Conservation (phyloP, 2,113 vertebrate species). For the Peromyscus leucopus region DNA sequence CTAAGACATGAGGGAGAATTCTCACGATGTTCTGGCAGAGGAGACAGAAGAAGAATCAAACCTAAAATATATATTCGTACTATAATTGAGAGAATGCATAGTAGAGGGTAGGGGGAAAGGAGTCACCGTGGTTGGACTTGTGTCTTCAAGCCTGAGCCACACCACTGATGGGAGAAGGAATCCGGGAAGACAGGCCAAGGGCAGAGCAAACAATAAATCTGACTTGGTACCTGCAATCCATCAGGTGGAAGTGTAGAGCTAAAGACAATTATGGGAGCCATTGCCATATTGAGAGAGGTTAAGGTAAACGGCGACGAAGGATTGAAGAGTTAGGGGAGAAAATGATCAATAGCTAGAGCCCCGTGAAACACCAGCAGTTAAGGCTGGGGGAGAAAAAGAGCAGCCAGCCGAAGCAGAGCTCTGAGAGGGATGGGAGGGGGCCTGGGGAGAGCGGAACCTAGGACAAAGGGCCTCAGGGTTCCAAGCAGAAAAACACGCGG, state of each 20-base stretch:
- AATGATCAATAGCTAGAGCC: neutral
- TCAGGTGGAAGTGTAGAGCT: neutral
- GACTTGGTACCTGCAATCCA: neutral
- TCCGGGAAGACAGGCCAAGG: neutral
- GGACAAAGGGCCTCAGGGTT: neutral
- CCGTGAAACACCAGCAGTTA: neutral
- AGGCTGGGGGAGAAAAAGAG: neutral
- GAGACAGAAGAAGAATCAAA: neutral
- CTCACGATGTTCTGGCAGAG: neutral
- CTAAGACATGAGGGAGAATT: neutral
- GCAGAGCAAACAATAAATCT: neutral
- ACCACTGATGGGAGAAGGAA: neutral
- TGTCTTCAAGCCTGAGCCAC: neutral
- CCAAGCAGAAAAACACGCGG: neutral
- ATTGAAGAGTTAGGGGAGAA: neutral
- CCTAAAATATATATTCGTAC: neutral
- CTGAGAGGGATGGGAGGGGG: neutral
- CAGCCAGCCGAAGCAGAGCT: neutral
- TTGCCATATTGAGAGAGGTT: neutral
- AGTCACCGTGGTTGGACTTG: neutral
- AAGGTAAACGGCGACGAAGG: neutral
- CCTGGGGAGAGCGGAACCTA: fast-evolving
- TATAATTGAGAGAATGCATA: neutral
- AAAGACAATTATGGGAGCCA: neutral
- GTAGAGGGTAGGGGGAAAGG: neutral